Evolutionary conservation across 1,140 invertebrate genomes (phyloP).

Genomic region (Lepidurus apus): DNA sequence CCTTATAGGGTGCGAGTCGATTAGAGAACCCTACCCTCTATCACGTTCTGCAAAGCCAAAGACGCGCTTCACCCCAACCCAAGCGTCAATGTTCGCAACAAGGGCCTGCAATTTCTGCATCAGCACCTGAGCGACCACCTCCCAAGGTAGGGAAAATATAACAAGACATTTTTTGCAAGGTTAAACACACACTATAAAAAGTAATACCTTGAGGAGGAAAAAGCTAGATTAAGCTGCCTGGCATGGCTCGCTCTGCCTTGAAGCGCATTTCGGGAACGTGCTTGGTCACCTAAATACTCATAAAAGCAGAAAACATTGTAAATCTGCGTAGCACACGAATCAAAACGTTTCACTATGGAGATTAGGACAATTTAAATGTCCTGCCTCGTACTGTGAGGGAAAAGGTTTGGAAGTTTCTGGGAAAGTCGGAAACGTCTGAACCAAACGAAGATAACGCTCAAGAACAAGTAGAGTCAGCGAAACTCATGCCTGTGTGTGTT

Average conservation of each 20-base stretch:
- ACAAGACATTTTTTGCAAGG: not conserved
- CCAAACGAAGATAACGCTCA: not conserved
- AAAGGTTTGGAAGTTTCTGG: not conserved
- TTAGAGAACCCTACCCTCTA: constrained; percentile 86
- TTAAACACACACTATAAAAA: not conserved
- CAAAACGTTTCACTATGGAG: not conserved
- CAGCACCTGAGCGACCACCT: not conserved
- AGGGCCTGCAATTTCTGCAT: not conserved
- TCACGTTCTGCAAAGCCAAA: constrained; percentile 83
- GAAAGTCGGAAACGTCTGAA: not conserved
- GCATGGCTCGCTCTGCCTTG: not conserved
- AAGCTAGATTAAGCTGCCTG: not conserved
- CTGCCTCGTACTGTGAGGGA: not conserved
- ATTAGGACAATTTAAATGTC: not conserved
- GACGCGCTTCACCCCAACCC: constrained; percentile 47
- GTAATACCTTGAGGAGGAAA: not conserved
- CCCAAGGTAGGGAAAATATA: not conserved
- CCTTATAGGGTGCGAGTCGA: constrained; percentile 66
- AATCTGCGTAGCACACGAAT: not conserved
- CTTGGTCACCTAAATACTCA: constrained; percentile 9
- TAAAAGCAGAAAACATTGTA: not conserved
- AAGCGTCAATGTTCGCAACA: not conserved
- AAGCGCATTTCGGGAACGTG: not conserved
- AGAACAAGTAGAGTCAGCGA: not conserved
- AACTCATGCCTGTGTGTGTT: not conserved